These are phyloP conservation scores for Blastobasis adustella DNA, from an alignment of 2,888 invertebrate genomes.

Conservation along the genomic window DNA sequence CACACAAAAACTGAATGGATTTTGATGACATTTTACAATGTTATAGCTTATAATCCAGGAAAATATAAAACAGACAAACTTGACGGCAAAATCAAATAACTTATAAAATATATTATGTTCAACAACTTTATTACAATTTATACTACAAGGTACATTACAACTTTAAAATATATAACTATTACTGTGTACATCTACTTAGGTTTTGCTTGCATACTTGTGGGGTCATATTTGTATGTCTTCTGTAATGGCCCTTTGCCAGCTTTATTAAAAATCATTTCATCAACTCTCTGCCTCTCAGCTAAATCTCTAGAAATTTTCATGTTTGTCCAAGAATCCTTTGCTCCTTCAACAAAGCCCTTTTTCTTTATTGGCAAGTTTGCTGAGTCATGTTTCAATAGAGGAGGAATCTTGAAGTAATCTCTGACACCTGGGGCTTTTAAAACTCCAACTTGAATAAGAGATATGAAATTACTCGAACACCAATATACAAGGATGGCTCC, in stretches of 20 bases:
- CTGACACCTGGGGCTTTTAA: slow-evolving; percentile 84
- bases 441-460: slow-evolving; percentile 85
- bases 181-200: slow-evolving; percentile 49
- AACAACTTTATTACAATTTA: slow-evolving; percentile 7
- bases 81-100: no score
- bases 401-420: slow-evolving; percentile 84
- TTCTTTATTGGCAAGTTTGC: slow-evolving; percentile 78
- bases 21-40: no score
- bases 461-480: slow-evolving; percentile 90
- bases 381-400: slow-evolving; percentile 69
- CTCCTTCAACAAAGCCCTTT: slow-evolving; percentile 85
- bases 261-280: slow-evolving; percentile 85
- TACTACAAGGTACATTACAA: slow-evolving; percentile 4
- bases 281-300: slow-evolving; percentile 83
- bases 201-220: slow-evolving; percentile 78
- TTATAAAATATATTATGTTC: no score
- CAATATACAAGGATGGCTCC: slow-evolving; percentile 93
- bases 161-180: slow-evolving; percentile 1
- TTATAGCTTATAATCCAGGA: no score
- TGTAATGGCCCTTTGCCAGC: slow-evolving; percentile 91
- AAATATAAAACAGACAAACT: no score
- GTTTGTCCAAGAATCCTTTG: slow-evolving; percentile 89
- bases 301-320: slow-evolving; percentile 86
- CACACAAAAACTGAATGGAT: no score
- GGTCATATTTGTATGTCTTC: slow-evolving; percentile 92